Evolutionary conservation across 1,140 invertebrate genomes (phyloP).

Genomic region (Calephelis virginiensis): DNA sequence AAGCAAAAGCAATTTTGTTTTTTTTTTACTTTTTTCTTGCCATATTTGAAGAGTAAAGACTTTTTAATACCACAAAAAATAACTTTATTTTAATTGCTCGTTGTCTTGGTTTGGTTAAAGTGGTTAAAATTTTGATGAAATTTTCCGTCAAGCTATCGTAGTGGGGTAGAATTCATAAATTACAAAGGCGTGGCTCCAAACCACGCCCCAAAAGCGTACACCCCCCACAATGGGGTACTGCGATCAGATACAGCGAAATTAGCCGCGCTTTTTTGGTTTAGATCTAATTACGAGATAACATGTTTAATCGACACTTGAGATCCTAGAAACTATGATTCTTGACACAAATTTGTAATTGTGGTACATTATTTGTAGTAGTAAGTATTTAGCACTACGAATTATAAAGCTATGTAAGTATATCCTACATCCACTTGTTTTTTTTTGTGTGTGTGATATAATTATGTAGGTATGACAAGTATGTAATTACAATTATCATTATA

Average conservation of each 20-base stretch:
- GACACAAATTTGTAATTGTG: too few species aligned
- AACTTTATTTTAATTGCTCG: conserved; percentile 11
- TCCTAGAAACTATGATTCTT: too few species aligned
- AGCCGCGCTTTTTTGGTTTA: background rate
- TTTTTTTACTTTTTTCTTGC: background rate
- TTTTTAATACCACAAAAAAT: background rate
- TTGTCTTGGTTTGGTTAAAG: conserved; percentile 14
- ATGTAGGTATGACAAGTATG: too few species aligned
- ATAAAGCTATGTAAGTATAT: too few species aligned
- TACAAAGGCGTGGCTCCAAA: conserved; percentile 30
- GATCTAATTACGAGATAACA: conserved; percentile 8
- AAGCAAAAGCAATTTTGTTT: too few species aligned
- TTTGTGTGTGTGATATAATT: too few species aligned
- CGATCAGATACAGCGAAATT: conserved; percentile 5
- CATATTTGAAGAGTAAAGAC: background rate
- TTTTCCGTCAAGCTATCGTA: conserved; percentile 7
- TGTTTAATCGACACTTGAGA: background rate
- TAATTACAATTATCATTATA: too few species aligned
- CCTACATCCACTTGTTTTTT: too few species aligned
- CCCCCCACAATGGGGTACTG: conserved; percentile 23
- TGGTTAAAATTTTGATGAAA: conserved; percentile 16
- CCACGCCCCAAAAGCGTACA: conserved; percentile 33
- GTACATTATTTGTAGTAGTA: too few species aligned
- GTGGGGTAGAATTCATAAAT: conserved; percentile 37
- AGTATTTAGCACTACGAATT: too few species aligned